phyloP scores from a whole-genome alignment of 2,797 vertebrate species.

The Oophaga sylvatica region DNA sequence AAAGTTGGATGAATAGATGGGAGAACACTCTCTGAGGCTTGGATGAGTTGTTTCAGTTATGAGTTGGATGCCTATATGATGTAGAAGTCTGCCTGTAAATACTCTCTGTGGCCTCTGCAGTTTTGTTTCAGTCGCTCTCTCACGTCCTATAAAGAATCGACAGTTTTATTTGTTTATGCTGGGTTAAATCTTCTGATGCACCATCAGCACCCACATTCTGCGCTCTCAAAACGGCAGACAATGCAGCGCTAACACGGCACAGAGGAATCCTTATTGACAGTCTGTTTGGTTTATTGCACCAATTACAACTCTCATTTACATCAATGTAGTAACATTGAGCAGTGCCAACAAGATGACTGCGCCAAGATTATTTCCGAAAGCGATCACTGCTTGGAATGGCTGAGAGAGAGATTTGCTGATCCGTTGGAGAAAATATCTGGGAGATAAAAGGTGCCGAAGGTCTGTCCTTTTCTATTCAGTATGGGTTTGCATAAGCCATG shows the following conservation, averaged over 20 bases:
- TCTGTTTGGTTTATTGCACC: constrained; percentile 30
- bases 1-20: no score
- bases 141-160: neutral
- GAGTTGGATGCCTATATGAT: neutral
- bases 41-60: neutral
- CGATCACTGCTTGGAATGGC: neutral
- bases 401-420: neutral
- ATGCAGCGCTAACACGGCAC: constrained; percentile 13
- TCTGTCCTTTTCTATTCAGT: neutral
- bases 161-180: neutral
- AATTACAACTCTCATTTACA: constrained; percentile 47
- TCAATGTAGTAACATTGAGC: constrained; percentile 26
- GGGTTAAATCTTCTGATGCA: neutral
- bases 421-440: neutral
- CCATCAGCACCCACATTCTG: neutral
- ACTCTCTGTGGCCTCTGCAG: neutral
- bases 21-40: neutral
- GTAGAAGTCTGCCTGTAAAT: neutral
- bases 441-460: no score
- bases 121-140: neutral
- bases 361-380: neutral
- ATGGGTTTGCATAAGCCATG: neutral
- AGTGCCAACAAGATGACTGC: constrained; percentile 1
- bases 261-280: constrained; percentile 20
- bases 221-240: neutral